phyloP scores from a whole-genome alignment of 92 coral and sea anemone genomes.

The Phenganax marumi region DNA sequence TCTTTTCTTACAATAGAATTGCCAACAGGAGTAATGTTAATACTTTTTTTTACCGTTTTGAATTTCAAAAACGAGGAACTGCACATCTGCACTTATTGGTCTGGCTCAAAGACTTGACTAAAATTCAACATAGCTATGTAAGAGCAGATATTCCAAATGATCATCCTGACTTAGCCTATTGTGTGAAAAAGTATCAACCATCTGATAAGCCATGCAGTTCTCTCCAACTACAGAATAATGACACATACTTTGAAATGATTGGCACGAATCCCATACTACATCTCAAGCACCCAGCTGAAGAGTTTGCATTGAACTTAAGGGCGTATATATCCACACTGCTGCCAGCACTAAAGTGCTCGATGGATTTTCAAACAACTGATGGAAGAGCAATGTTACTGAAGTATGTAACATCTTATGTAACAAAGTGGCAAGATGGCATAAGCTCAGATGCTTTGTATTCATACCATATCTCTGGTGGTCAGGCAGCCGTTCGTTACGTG shows the following conservation, averaged over 20 bases:
- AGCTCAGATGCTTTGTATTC: conserved; percentile 18
- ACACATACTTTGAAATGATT: background rate
- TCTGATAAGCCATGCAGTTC: background rate
- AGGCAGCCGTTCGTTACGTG: conserved; percentile 28
- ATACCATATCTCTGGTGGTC: conserved; percentile 26
- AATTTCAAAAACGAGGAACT: conserved; percentile 34
- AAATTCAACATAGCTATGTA: background rate
- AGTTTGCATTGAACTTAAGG: background rate
- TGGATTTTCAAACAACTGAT: conserved; percentile 54
- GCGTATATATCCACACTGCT: background rate
- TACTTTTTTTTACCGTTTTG: conserved; percentile 36
- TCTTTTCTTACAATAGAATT: background rate
- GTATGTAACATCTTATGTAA: conserved; percentile 39
- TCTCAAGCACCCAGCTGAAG: background rate
- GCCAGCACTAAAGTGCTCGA: conserved; percentile 44
- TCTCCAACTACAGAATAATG: background rate
- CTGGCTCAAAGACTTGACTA: conserved; percentile 15
- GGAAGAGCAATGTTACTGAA: conserved; percentile 49
- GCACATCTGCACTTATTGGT: conserved; percentile 31
- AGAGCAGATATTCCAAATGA: conserved; percentile 11
- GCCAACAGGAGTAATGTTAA: background rate
- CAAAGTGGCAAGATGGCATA: conserved; percentile 47
- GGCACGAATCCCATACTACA: background rate
- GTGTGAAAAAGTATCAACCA: background rate
- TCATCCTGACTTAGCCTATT: background rate